Evolutionary conservation across 2,888 invertebrate genomes (phyloP).

Genomic region (Chouioia cunea): DNA sequence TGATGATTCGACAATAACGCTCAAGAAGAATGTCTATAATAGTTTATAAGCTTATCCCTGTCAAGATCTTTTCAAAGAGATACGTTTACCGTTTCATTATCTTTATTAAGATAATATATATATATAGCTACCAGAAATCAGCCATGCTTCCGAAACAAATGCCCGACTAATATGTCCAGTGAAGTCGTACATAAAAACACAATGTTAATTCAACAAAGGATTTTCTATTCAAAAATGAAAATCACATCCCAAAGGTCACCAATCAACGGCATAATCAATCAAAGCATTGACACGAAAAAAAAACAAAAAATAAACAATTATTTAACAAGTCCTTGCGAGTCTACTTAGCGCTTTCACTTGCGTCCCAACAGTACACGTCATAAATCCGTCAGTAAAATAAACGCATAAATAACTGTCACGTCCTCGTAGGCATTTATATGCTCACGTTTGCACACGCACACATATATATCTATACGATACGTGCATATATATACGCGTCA

Average conservation of each 20-base stretch:
- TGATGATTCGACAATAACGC: not conserved
- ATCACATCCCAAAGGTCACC: too few species aligned
- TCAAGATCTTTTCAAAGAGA: too few species aligned
- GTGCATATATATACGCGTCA: not conserved
- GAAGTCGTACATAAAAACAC: too few species aligned
- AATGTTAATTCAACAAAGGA: too few species aligned
- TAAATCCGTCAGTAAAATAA: slow-evolving; percentile 30
- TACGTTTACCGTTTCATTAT: too few species aligned
- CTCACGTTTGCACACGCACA: slow-evolving; percentile 2
- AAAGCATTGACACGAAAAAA: not conserved
- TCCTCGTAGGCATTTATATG: slow-evolving; percentile 10
- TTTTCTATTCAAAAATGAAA: too few species aligned
- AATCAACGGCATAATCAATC: slow-evolving; percentile 16
- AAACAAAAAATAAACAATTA: not conserved
- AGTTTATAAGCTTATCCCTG: too few species aligned
- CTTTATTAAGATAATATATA: too few species aligned
- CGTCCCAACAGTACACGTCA: not conserved
- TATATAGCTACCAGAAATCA: too few species aligned
- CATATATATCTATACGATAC: not conserved
- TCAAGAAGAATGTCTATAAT: too few species aligned
- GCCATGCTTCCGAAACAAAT: too few species aligned
- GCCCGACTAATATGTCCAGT: too few species aligned
- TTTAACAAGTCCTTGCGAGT: slow-evolving; percentile 13
- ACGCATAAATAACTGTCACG: slow-evolving; percentile 37
- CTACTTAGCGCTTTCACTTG: slow-evolving; percentile 18